Base-by-base conservation (phyloP, 2,113 vertebrate genomes). In the Chaetura pelagica region DNA sequence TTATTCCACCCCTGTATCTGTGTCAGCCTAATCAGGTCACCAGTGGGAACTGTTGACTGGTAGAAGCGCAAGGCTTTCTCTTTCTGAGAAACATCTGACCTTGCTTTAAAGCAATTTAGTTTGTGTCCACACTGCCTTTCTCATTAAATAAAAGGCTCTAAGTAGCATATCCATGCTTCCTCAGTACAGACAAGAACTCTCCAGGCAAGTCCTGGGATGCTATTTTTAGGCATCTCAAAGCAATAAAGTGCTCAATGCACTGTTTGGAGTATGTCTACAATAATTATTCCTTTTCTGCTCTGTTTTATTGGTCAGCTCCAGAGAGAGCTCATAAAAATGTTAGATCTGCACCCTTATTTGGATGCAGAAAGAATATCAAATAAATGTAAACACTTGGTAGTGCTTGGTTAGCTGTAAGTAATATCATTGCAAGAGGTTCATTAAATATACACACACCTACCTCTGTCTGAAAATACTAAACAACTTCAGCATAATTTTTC, bases 1-100 rank as follows among this genome's bases (percentile, higher is more conserved):
- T 90, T 78, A 83, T 89, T 89, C 72, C 68, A 90, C 55, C 38
- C 52, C 52, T 61, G 51, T 87, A 94, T 92, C 89, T 94, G 44
- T 96, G 94, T 94, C 94, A 95, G 89, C 61, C 93, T 87, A 93
- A 96, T 94, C 95, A 95, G 86, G 95, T 93, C 95, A 93, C 91
- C 9, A 3, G 55, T 87, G 80, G 91, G 83, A 95, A 72, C 76
- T 90, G 89, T 87, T 91, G 91, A 81, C 96, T 94, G 38, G 76
- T 84, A 67, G 76, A 81, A 96, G 92, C 61, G 78, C 3, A 24
- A 84, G 27, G 32, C 57, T 90, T 90, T 81, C 59, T 84, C 80
- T 75, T 78, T n/a, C 90, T 87, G 90, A 94, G 95, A 95, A 95
- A 96, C 93, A 72, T 93, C 93, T 95, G 95, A 90, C 95, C 91